Evolutionary conservation across 2,888 invertebrate genomes (phyloP).

Genomic region (Tinea trinotella): DNA sequence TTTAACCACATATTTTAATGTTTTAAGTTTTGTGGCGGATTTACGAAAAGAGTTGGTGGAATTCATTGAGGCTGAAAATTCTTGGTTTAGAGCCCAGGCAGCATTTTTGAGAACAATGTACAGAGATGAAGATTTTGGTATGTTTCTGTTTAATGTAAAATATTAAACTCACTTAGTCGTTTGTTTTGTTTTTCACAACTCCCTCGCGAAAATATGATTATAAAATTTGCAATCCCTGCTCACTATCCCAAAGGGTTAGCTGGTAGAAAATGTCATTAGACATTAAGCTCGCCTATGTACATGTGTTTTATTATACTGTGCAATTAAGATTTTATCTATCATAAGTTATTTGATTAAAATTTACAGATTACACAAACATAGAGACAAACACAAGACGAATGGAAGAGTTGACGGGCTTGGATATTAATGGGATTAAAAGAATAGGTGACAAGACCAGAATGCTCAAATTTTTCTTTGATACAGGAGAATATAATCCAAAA

Average conservation of each 20-base stretch:
- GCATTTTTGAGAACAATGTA: conserved; percentile 51
- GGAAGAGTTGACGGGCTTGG: conserved; percentile 44
- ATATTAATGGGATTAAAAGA: conserved; percentile 42
- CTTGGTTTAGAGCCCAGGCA: conserved; percentile 46
- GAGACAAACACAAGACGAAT: conserved; percentile 42
- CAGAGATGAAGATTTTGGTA: conserved; percentile 46
- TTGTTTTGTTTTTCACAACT: too few species aligned
- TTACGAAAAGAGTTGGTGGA: too few species aligned
- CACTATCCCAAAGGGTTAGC: too few species aligned
- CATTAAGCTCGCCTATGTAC: too few species aligned
- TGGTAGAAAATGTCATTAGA: too few species aligned
- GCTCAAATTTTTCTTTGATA: conserved; percentile 46
- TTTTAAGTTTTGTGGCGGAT: too few species aligned
- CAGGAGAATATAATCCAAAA: conserved; percentile 37
- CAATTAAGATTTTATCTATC: too few species aligned
- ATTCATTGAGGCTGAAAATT: too few species aligned
- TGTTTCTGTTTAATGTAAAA: background rate
- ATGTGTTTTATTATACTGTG: too few species aligned
- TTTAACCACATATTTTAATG: too few species aligned
- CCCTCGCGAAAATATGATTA: too few species aligned
- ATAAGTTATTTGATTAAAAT: conserved; percentile 21
- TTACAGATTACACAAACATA: conserved; percentile 42
- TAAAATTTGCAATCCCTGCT: too few species aligned
- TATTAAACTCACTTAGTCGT: background rate
- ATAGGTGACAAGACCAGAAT: conserved; percentile 43